Evolutionary conservation across 2,113 vertebrate genomes (phyloP).

Genomic region (Cryptomyrus ogoouensis): DNA sequence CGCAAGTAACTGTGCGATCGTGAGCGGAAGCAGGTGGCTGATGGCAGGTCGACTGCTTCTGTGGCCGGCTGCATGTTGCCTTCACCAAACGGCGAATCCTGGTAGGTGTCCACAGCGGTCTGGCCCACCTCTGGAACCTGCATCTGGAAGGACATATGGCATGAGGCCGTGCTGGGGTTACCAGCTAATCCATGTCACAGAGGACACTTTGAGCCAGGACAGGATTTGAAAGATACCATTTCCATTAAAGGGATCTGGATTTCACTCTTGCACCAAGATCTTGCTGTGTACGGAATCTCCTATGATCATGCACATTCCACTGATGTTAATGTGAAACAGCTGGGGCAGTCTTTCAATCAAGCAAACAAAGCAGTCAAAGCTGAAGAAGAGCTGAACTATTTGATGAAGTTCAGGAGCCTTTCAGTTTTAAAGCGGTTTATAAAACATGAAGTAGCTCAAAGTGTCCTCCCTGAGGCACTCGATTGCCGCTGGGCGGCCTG

Average conservation of each 20-base stretch:
- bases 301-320: neutral
- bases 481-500: neutral
- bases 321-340: neutral
- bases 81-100: constrained; percentile 73
- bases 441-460: neutral
- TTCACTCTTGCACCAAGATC: neutral
- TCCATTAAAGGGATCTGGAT: neutral
- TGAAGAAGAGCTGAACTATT: neutral
- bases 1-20: constrained; percentile 97
- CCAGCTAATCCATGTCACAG: neutral
- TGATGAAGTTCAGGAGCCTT: neutral
- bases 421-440: neutral
- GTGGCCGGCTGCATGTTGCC: constrained; percentile 62
- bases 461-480: neutral
- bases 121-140: constrained; percentile 63
- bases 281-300: neutral
- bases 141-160: constrained; percentile 61
- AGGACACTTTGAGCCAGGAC: neutral
- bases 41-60: constrained; percentile 84
- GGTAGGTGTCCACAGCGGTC: constrained; percentile 70
- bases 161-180: neutral
- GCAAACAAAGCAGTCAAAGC: neutral
- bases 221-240: neutral
- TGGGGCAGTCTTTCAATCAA: neutral
- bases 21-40: constrained; percentile 92